Base-by-base conservation (phyloP, 2,113 vertebrate species). In the Clinocottus analis region DNA sequence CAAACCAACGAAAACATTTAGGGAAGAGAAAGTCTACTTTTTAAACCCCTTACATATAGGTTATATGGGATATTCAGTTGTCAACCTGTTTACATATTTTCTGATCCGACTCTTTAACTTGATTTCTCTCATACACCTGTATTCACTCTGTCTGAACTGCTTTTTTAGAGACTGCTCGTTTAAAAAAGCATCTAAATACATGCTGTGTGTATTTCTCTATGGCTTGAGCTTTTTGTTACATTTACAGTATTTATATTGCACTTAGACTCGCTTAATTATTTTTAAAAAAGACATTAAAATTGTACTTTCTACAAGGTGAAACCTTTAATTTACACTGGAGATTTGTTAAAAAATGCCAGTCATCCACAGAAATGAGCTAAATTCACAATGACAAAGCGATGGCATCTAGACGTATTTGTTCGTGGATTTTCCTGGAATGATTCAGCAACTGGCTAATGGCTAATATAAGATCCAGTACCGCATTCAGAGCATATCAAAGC, bases 381-480 rank as follows among this genome's bases (percentile, higher is more conserved):
- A 60, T 43, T n/a, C 8, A 37, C 25, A n/a, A 83, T 35, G 16
- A 60, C 11, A 82, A 72, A 66, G 16, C 5, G 12, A 70, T 63
- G 13, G 7, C 33, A 71, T 51, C 27, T 21, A 45, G 19, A 10
- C 3, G 12, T 19, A 12, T 56, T 12, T 4, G 5, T 56, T 39
- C 12, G 19, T 62, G 33, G 9, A 12, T 79, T 75, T 75, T 71
- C 5, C 10, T 27, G 2, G 1, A 60, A 63, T 82, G 47, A 63
- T 27, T 76, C 63, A 71, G 21, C 21, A 76, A 55, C 49, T 19
- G n/a, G n/a, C n/a, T n/a, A n/a, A n/a, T n/a, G n/a, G 9, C 29
- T 49, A 21, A n/a, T 23, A 10, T 17, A 12, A 45, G 9, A 62
- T 6, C 51, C n/a, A 21, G n/a, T 17, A 2, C 13, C 39, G 63